Evolutionary conservation across 2,797 vertebrate species (phyloP).

Genomic region (Fringilla coelebs): DNA sequence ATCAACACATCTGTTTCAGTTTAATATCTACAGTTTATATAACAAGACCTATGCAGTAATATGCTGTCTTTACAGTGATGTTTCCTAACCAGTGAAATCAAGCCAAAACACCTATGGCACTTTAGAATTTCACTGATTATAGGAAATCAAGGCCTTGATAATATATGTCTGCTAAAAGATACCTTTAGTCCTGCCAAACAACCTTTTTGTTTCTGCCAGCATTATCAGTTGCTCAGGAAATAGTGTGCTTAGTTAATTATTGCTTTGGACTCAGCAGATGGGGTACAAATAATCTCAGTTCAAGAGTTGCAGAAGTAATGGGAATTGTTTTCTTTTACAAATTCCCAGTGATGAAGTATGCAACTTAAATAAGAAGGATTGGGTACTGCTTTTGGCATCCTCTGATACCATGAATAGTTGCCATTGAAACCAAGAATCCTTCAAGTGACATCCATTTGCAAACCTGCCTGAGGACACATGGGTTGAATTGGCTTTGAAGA

Average conservation of each 20-base stretch:
- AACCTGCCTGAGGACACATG: slow-evolving; percentile 13
- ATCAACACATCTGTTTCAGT: slow-evolving; percentile 68
- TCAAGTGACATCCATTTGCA: slow-evolving; percentile 12
- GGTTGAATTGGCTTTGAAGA: slow-evolving; percentile 1
- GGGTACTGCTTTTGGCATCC: background rate
- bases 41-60: slow-evolving; percentile 17
- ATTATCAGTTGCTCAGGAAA: slow-evolving; percentile 13
- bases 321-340: slow-evolving; percentile 4
- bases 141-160: background rate
- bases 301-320: background rate
- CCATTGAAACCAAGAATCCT: slow-evolving; percentile 22
- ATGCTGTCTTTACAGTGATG: slow-evolving; percentile 1
- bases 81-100: slow-evolving; percentile 13
- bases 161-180: background rate
- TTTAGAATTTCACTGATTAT: background rate
- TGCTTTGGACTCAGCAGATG: slow-evolving; percentile 10
- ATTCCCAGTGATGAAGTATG: background rate
- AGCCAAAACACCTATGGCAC: slow-evolving; percentile 10
- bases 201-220: background rate
- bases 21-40: slow-evolving; percentile 41
- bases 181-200: background rate
- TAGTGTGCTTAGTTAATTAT: slow-evolving; percentile 7
- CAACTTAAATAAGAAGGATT: background rate
- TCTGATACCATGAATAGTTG: background rate
- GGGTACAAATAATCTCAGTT: background rate